Base-by-base conservation (phyloP, 2,113 vertebrate species). In the Lagenorhynchus albirostris region DNA sequence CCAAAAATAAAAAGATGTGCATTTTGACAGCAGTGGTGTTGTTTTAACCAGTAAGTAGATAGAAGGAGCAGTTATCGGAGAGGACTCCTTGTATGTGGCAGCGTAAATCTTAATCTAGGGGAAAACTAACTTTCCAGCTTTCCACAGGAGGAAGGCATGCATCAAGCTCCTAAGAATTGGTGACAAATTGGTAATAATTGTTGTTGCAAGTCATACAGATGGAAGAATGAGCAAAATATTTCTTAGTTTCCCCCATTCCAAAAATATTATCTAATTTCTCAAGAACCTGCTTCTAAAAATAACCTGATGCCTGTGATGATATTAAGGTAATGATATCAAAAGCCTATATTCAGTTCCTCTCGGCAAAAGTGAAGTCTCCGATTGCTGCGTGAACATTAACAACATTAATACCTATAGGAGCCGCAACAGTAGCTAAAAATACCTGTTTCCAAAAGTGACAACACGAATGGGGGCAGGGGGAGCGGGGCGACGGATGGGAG, bases 261-360 rank as follows among this genome's bases (percentile, higher is more conserved):
- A 90, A 96, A 94, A 80, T 29, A 77, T 65, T 62, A 95, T 36
- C 47, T 74, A 33, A 89, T 83, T 76, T 90, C 60, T 94, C 73
- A 86, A 80, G 77, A 98, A 63, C n/a, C n/a, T 74, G 18, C 79
- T 95, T 94, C 93, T 93, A 70, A 79, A 94, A 95, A 63, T 25
- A 60, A 58, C 77, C 36, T 60, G 53, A 50, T 0, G 10, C 18
- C 84, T n/a, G 21, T 80, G 71, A 60, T 26, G 47, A 81, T 79
- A 36, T 68, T 82, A 87, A 73, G 33, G 58, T 83, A 95, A 93
- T 62, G 33, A 93, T 20, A 96, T 79, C 91, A 94, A 83, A 91
- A 50, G 25, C 5, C 68, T 70, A 26, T 60, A 92, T 9, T 58
- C 60, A 85, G 50, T 55, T 60, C 50, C 36, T 74, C 79, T 65